phyloP scores from a whole-genome alignment of 2,888 invertebrate species.

The Agriotes lineatus region DNA sequence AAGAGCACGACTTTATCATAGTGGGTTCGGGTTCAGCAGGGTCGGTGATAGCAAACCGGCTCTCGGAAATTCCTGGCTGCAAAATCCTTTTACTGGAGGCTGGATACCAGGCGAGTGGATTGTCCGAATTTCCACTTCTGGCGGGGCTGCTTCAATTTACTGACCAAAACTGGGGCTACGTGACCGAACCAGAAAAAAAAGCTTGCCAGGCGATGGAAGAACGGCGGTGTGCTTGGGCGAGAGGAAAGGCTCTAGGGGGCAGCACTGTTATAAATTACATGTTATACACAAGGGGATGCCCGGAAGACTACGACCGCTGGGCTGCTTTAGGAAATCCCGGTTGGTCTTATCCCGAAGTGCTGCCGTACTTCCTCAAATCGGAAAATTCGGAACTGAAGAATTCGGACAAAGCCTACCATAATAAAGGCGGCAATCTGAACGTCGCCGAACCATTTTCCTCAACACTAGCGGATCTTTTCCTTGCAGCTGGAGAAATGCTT shows the following conservation, averaged over 20 bases:
- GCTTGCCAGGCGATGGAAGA: conserved; percentile 30
- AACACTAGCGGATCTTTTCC: conserved; percentile 70
- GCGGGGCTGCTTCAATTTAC: conserved; percentile 68
- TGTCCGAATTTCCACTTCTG: conserved; percentile 66
- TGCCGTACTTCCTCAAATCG: conserved; percentile 64
- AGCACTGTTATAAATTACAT: conserved; percentile 74
- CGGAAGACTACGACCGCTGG: conserved; percentile 77
- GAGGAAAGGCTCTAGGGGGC: conserved; percentile 73
- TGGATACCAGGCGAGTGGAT: conserved; percentile 58
- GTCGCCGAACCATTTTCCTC: conserved; percentile 65
- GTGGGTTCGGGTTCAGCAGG: conserved; percentile 68
- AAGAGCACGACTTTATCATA: conserved; percentile 65
- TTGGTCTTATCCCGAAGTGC: conserved; percentile 67
- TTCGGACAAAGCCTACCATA: conserved; percentile 60
- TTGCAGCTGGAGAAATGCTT: conserved; percentile 55
- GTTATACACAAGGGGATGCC: conserved; percentile 73
- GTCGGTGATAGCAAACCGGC: conserved; percentile 67
- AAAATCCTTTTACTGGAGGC: conserved; percentile 57
- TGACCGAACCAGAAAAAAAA: conserved; percentile 60
- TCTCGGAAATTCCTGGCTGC: conserved; percentile 66
- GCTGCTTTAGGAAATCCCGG: conserved; percentile 63
- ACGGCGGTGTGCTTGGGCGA: conserved; percentile 67
- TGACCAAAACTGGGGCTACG: conserved; percentile 70
- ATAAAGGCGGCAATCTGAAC: conserved; percentile 63
- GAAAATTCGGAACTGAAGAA: conserved; percentile 62